Evolutionary conservation across 2,797 vertebrate genomes (phyloP), one percentile per base, ranked within the genome.

Genomic region (Sebastes minor): DNA sequence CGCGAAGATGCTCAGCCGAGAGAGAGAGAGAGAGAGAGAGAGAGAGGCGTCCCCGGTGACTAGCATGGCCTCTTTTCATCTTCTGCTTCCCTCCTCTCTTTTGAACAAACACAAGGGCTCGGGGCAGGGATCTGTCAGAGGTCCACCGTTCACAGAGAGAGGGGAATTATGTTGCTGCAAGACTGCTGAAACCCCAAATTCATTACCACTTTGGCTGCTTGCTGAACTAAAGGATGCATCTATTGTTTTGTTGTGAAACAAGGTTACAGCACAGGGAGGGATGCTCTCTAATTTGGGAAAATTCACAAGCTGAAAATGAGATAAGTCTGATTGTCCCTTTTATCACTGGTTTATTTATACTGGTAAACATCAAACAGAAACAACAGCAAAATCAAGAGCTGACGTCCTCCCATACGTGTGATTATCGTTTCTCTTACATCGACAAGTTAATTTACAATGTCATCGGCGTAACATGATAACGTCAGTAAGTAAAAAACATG

Each of bases 291-390:
- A 59, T 73, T 69, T 46, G 32, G 59, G 49, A 12, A 28, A 69
- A 64, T 70, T 71, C 59, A 80, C 46, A 30, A 70, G 59, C 25
- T 75, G 84, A 72, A 79, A 89, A 90, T 73, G 65, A 92, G 72
- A 86, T 85, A 13, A 80, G 85, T 86, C 63, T 81, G 46, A 87
- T 14, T 63, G 68, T 86, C 82, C 85, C 83, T 93, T 94, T 92
- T 84, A 86, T 91, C 89, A 94, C 92, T 89, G 91, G 78, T 95
- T 95, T 95, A 95, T 95, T 95, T 91, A 92, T 94, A 95, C 91
- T 95, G 88, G 91, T 95, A 93, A 95, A 95, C 94, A 95, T 94
- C 94, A 91, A 95, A 95, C 95, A 95, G 93, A 94, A 95, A 95
- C 93, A 94, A 95, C 94, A 94, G 91, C 94, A 93, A 95, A 95